Evolutionary conservation across 1,140 invertebrate genomes (phyloP), one percentile per base, ranked within the genome.

Genomic region (Sycophila sp.): DNA sequence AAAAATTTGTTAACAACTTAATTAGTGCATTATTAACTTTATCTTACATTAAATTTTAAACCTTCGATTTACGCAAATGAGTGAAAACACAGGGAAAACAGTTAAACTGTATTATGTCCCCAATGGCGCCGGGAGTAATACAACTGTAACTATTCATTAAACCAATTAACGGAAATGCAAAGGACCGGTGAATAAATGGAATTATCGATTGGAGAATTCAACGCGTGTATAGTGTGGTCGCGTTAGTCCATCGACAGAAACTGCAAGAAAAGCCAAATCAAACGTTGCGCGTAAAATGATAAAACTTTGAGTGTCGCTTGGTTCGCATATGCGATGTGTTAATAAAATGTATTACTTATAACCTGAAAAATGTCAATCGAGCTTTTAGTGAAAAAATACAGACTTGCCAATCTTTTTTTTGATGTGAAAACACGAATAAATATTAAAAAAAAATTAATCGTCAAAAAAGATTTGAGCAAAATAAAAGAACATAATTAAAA

Each of bases 121-220:
- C n/a, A n/a, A n/a, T n/a, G n/a, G n/a, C n/a, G n/a, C n/a, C n/a
- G n/a, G n/a, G n/a, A n/a, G n/a, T n/a, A n/a, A n/a, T n/a, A 10
- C 6, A 38, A 19, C 30, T 56, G 10, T 36, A 56, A 36, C 40
- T 10, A 47, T 45, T 62, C 38, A 62, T 62, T 47, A 62, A 17
- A 19, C 36, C 45, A 51, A 49, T 63, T 63, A 51, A 49, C 45
- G 40, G 19, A 63, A 63, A 45, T 63, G 4, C 11, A 10, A 30
- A 22, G 19, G 6, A n/a, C n/a, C n/a, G n/a, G n/a, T n/a, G n/a
- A 63, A 63, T 34, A 34, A 63, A 63, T 34, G 45, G 40, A 30
- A 63, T 22, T 51, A 63, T 63, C 19, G 45, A 51, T 51, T 45
- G n/a, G n/a, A 45, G 30, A 62, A 62, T 62, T 42, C 13, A 47